phyloP scores from a whole-genome alignment of 92 coral and sea anemone species.

The Zoanthus sociatus region DNA sequence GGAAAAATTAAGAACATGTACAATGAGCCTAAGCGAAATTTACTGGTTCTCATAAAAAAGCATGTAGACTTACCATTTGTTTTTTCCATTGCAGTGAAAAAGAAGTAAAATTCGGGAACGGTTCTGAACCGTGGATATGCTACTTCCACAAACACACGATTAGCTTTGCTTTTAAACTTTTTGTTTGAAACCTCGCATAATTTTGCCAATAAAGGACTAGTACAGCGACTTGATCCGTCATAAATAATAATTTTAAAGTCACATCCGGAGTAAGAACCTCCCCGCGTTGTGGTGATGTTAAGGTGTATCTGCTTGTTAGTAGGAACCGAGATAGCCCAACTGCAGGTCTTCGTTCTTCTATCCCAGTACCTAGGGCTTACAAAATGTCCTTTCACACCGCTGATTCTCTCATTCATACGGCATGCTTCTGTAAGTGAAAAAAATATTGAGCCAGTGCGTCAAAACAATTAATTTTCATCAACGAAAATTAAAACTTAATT shows the following conservation, averaged over 20 bases:
- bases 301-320: background rate
- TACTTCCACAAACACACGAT: background rate
- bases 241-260: background rate
- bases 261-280: too few species aligned
- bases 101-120: background rate
- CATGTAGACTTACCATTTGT: background rate
- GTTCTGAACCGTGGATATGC: background rate
- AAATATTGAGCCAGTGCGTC: background rate
- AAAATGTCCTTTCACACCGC: background rate
- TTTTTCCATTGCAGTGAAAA: background rate
- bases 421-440: constrained; percentile 7
- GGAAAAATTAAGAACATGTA: too few species aligned
- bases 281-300: background rate
- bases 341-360: background rate
- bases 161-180: background rate
- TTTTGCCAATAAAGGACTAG: background rate
- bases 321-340: background rate
- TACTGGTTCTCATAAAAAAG: background rate
- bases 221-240: background rate
- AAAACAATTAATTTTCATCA: too few species aligned
- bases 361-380: background rate
- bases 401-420: background rate
- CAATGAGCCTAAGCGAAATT: too few species aligned
- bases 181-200: background rate
- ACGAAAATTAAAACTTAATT: too few species aligned